phyloP scores from a whole-genome alignment of 2,888 invertebrate genomes.

The Nemurella pictetii region DNA sequence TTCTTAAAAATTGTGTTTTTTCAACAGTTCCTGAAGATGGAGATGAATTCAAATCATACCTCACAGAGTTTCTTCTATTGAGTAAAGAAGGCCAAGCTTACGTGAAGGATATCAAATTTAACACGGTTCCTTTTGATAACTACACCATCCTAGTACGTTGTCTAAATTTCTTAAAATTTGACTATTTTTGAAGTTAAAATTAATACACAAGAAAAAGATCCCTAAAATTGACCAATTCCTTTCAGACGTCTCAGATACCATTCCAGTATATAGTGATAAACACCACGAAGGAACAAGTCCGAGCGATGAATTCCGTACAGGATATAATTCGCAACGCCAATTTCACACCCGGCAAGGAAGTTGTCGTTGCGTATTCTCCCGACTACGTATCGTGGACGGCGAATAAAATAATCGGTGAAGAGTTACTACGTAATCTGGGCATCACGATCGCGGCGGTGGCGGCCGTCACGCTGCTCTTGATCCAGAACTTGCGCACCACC shows the following conservation, averaged over 20 bases:
- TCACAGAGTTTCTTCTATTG: slow-evolving; percentile 51
- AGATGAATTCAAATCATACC: slow-evolving; percentile 49
- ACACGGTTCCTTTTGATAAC: slow-evolving; percentile 48
- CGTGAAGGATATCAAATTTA: slow-evolving; percentile 51
- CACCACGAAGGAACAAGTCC: slow-evolving; percentile 48
- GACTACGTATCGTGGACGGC: slow-evolving; percentile 52
- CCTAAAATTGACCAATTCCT: slow-evolving; percentile 19
- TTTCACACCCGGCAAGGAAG: slow-evolving; percentile 46
- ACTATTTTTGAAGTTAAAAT: not conserved
- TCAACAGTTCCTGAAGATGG: slow-evolving; percentile 47
- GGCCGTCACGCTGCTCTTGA: slow-evolving; percentile 52
- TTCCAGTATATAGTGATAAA: slow-evolving; percentile 50
- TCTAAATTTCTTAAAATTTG: not conserved
- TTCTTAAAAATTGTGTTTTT: not conserved
- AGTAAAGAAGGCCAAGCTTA: slow-evolving; percentile 50
- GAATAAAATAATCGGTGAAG: slow-evolving; percentile 51
- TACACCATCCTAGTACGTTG: slow-evolving; percentile 51
- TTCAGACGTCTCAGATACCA: slow-evolving; percentile 50
- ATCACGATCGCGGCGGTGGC: slow-evolving; percentile 54
- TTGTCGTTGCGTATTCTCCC: slow-evolving; percentile 48
- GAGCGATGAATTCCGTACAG: slow-evolving; percentile 50
- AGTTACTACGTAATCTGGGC: slow-evolving; percentile 52
- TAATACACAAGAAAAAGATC: not conserved
- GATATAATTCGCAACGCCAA: slow-evolving; percentile 46
- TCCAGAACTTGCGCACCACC: slow-evolving; percentile 52